Conservation (phyloP, 2,113 vertebrate species). For the Muntiacus reevesi region DNA sequence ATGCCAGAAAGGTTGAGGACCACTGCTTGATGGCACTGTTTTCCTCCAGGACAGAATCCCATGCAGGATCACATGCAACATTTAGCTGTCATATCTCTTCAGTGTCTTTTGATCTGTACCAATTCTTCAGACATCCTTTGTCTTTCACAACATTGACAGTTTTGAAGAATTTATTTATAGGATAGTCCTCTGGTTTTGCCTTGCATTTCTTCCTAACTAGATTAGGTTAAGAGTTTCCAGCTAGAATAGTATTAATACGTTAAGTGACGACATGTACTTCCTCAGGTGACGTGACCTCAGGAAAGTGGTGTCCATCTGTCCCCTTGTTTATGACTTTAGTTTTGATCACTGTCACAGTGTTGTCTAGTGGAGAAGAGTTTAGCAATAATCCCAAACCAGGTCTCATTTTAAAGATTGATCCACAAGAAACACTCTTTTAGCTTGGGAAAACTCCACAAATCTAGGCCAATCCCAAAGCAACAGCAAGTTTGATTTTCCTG, state of each 20-base stretch:
- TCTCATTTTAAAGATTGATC: background rate
- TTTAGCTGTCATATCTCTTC: background rate
- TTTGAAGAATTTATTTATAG: conserved; percentile 4
- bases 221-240: background rate
- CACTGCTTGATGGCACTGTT: background rate
- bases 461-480: background rate
- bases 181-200: background rate
- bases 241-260: background rate
- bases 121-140: background rate
- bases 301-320: background rate
- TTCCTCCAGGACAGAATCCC: background rate
- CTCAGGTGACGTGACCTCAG: background rate
- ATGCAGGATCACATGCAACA: background rate
- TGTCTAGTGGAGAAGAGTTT: background rate
- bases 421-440: background rate
- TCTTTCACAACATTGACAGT: background rate
- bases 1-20: background rate
- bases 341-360: background rate
- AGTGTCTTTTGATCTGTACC: background rate
- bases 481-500: background rate
- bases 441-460: background rate
- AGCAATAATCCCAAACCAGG: background rate
- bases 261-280: background rate
- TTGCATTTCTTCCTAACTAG: background rate
- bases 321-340: background rate